These are phyloP conservation scores for Manduca sexta DNA, from an alignment of 1,140 invertebrate species.

Conservation along the genomic window DNA sequence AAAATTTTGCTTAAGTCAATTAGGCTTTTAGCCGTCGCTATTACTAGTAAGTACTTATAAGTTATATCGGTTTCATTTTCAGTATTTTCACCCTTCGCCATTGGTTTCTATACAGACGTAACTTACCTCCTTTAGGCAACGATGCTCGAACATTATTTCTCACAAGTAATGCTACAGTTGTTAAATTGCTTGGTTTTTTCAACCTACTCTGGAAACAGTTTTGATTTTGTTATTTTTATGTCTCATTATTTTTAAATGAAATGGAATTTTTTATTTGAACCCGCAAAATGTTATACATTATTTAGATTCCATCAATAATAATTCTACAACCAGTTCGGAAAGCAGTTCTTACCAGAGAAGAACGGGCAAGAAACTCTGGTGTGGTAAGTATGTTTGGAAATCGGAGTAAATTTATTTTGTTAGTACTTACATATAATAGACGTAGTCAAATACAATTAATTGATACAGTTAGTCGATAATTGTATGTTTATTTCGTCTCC, in stretches of 20 bases:
- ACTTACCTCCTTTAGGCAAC: slow-evolving; percentile 40
- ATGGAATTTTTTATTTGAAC: background rate
- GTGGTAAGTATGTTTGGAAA: background rate
- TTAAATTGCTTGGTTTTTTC: slow-evolving; percentile 17
- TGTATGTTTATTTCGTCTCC: too few species aligned
- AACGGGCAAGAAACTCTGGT: too few species aligned
- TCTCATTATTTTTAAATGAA: background rate
- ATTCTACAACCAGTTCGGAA: too few species aligned
- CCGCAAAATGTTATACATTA: too few species aligned
- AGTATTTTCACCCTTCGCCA: background rate
- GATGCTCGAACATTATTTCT: slow-evolving; percentile 45
- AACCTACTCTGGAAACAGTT: background rate
- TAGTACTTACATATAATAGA: background rate
- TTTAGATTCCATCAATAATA: too few species aligned
- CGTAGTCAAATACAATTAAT: background rate
- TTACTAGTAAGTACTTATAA: too few species aligned
- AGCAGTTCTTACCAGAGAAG: too few species aligned
- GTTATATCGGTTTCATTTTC: background rate
- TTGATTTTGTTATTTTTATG: background rate
- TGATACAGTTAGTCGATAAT: too few species aligned
- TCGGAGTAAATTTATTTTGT: too few species aligned
- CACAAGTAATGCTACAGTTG: slow-evolving; percentile 31
- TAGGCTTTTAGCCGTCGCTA: too few species aligned
- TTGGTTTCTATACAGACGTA: slow-evolving; percentile 2
- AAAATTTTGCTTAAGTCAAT: too few species aligned